Percentiles rank a stretch among this genome's conserved stretches.
phyloP scores from a whole-genome alignment of 2,888 invertebrate genomes.

The Alloplasta piceator region DNA sequence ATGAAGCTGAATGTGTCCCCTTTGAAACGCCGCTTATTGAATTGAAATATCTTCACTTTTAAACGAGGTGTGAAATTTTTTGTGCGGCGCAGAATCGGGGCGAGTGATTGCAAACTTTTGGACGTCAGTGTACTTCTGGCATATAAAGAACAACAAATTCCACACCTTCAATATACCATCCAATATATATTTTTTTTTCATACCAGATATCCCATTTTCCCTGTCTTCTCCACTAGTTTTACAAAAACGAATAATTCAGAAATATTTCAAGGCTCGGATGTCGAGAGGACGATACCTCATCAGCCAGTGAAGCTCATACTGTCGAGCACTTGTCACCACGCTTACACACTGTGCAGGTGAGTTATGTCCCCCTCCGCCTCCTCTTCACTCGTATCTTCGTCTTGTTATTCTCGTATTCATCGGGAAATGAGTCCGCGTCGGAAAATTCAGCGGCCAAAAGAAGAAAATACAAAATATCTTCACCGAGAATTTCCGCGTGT shows the following conservation, averaged over 20 bases:
- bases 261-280: constrained; percentile 75
- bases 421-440: background rate
- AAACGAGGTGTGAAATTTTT: no score
- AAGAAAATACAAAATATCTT: background rate
- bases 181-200: no score
- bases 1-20: no score
- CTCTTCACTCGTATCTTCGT: background rate
- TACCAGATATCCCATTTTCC: background rate
- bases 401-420: constrained; percentile 34
- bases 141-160: no score
- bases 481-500: constrained; percentile 1
- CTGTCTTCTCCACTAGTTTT: constrained; percentile 22
- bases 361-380: constrained; percentile 61
- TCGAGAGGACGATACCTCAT: constrained; percentile 85
- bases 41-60: no score
- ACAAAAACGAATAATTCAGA: constrained; percentile 59
- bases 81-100: no score
- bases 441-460: background rate
- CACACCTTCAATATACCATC: no score
- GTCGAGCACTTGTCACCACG: constrained; percentile 94
- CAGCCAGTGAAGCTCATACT: constrained; percentile 87
- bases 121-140: no score
- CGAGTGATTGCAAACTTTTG: no score
- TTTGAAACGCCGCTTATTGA: no score
- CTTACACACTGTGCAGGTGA: constrained; percentile 83